Evolutionary conservation across 1,140 invertebrate genomes (phyloP).

Genomic region (Parapsyche elsis): DNA sequence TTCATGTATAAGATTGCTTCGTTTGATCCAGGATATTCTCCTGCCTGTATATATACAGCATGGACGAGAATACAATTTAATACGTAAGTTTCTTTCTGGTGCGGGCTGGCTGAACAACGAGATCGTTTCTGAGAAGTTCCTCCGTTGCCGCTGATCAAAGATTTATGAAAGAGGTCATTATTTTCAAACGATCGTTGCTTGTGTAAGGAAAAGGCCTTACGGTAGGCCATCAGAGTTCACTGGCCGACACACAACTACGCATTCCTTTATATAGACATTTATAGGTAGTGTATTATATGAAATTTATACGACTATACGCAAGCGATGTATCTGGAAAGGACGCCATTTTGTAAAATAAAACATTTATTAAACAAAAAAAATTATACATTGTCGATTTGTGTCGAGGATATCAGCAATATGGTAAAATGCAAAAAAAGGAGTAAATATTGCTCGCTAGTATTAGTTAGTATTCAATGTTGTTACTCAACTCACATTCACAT

Average conservation of each 20-base stretch:
- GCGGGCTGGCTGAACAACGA: background rate
- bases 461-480: no score
- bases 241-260: slow-evolving; percentile 31
- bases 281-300: background rate
- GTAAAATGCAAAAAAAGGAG: no score
- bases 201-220: slow-evolving; percentile 37
- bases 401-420: no score
- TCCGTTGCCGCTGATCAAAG: slow-evolving; percentile 36
- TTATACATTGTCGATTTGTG: no score
- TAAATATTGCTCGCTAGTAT: no score
- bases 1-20: background rate
- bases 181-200: slow-evolving; percentile 39
- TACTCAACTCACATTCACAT: no score
- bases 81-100: background rate
- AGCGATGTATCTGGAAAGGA: no score
- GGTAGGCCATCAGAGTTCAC: slow-evolving; percentile 30
- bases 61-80: slow-evolving; percentile 11
- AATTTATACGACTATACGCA: no score
- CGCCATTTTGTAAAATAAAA: no score
- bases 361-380: no score
- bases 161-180: slow-evolving; percentile 48
- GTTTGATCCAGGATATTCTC: background rate
- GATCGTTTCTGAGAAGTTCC: slow-evolving; percentile 28
- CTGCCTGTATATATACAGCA: no score
- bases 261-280: slow-evolving; percentile 8